Conservation (phyloP, 2,113 vertebrate species). For the Ameiurus melas region DNA sequence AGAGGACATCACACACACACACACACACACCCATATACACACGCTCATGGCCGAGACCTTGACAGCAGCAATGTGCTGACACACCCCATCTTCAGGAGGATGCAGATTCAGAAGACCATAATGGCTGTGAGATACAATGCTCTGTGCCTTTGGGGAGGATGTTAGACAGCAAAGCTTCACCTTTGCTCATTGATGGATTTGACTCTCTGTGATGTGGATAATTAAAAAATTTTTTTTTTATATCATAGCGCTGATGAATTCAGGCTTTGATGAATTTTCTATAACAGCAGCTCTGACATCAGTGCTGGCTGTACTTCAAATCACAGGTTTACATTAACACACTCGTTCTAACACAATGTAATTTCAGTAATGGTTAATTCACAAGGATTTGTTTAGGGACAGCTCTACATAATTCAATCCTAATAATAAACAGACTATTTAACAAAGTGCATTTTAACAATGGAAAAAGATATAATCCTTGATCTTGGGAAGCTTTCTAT, state of each 20-base stretch:
- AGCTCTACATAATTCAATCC: background rate
- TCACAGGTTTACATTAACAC: background rate
- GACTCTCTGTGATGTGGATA: background rate
- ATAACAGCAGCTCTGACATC: background rate
- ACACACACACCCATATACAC: constrained; percentile 16
- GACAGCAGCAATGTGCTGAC: constrained; percentile 39
- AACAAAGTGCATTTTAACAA: background rate
- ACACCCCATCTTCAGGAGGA: constrained; percentile 39
- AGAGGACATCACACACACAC: constrained; percentile 69
- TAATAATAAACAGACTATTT: background rate
- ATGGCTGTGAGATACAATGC: constrained; percentile 22
- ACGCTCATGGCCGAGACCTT: constrained; percentile 48
- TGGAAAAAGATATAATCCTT: background rate
- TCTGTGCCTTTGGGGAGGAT: background rate
- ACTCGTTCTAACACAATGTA: background rate
- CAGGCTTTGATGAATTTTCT: background rate
- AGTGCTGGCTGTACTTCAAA: background rate
- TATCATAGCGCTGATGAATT: background rate
- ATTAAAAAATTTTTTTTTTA: background rate
- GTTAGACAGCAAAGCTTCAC: constrained; percentile 28
- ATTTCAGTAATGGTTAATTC: background rate
- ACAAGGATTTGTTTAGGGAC: background rate
- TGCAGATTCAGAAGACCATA: constrained; percentile 22
- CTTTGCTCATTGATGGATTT: background rate
- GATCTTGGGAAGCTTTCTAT: background rate